phyloP scores from a whole-genome alignment of 2,888 invertebrate species.

The Sussaba pulchella region DNA sequence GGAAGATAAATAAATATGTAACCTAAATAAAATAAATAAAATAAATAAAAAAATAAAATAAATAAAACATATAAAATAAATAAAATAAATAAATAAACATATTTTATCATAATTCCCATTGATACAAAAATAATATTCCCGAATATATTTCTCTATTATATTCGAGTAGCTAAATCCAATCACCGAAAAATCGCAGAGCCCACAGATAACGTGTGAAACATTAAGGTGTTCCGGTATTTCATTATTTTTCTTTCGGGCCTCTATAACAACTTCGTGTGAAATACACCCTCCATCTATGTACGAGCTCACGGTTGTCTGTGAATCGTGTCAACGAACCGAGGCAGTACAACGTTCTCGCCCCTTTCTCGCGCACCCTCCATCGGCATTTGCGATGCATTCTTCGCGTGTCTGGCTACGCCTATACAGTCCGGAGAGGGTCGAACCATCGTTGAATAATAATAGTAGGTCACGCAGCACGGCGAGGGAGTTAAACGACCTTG shows the following conservation, averaged over 20 bases:
- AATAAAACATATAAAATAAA: too few species aligned
- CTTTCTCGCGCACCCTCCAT: not conserved
- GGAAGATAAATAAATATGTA: too few species aligned
- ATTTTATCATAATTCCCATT: too few species aligned
- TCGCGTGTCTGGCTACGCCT: not conserved
- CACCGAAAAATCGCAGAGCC: too few species aligned
- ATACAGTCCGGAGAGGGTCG: not conserved
- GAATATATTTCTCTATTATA: too few species aligned
- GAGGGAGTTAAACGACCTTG: conserved; percentile 9
- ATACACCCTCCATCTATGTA: not conserved
- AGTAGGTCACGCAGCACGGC: not conserved
- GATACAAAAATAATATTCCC: too few species aligned
- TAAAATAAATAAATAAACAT: not conserved
- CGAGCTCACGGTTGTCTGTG: not conserved
- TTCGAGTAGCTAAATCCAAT: too few species aligned
- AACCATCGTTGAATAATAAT: conserved; percentile 9
- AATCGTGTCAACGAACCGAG: conserved; percentile 6
- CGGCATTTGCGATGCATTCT: conserved; percentile 9
- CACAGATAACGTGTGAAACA: too few species aligned
- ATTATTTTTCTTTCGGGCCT: too few species aligned
- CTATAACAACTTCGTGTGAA: not conserved
- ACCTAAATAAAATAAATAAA: too few species aligned
- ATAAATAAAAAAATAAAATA: too few species aligned
- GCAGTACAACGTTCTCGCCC: not conserved
- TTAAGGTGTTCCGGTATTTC: too few species aligned